These are phyloP conservation scores for Lucilia sericata DNA, from an alignment of 1,140 invertebrate species.

Conservation along the genomic window DNA sequence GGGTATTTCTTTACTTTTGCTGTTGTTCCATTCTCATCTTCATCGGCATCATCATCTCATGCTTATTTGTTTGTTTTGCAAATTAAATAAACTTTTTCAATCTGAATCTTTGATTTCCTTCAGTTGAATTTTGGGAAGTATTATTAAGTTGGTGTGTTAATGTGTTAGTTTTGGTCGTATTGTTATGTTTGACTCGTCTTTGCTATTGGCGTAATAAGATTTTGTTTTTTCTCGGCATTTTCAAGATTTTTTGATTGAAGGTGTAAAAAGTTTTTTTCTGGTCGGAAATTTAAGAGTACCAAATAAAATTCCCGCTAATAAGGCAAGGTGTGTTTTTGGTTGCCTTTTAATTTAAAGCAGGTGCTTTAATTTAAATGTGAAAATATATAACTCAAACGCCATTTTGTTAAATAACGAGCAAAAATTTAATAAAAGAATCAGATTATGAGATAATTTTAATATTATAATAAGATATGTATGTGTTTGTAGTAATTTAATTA, in stretches of 20 bases:
- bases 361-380: not conserved
- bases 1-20: not conserved
- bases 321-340: constrained; percentile 11
- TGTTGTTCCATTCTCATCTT: not conserved
- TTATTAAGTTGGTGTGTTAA: constrained; percentile 5
- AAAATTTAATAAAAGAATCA: no score
- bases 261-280: constrained; percentile 31
- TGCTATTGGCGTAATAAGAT: not conserved
- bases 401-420: not conserved
- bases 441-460: no score
- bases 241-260: constrained; percentile 25
- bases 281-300: not conserved
- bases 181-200: not conserved
- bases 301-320: not conserved
- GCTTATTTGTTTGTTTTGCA: constrained; percentile 46
- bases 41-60: constrained; percentile 21
- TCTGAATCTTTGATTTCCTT: constrained; percentile 46
- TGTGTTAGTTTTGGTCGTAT: not conserved
- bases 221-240: not conserved
- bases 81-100: constrained; percentile 49
- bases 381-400: not conserved
- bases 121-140: not conserved
- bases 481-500: no score
- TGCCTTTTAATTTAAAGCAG: not conserved
- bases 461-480: no score